Evolutionary conservation across 2,888 invertebrate genomes (phyloP).

Genomic region (Aphodius granarius): DNA sequence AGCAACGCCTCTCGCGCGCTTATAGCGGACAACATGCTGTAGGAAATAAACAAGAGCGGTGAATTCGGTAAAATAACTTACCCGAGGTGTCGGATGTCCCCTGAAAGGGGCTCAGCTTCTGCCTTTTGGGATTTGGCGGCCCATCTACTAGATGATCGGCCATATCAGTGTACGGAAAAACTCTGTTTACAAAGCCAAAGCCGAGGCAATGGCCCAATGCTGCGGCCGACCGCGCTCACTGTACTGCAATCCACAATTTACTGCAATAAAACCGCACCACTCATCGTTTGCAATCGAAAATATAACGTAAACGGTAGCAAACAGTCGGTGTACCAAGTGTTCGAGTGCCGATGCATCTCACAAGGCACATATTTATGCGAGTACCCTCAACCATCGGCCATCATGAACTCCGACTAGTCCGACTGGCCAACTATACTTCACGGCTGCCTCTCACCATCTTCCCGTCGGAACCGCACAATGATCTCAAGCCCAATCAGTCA

Average conservation of each 20-base stretch:
- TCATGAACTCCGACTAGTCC: slow-evolving; percentile 73
- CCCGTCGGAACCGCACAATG: slow-evolving; percentile 72
- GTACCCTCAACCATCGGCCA: slow-evolving; percentile 72
- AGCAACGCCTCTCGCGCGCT: slow-evolving; percentile 51
- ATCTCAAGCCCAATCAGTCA: slow-evolving; percentile 68
- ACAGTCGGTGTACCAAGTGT: slow-evolving; percentile 69
- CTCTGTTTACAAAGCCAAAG: slow-evolving; percentile 58
- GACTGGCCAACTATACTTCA: slow-evolving; percentile 61
- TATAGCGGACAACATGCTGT: slow-evolving; percentile 37
- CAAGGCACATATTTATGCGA: slow-evolving; percentile 73
- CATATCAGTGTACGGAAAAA: slow-evolving; percentile 62
- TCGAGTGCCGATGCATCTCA: slow-evolving; percentile 71
- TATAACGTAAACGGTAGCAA: slow-evolving; percentile 53
- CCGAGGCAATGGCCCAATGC: slow-evolving; percentile 58
- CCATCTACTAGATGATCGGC: slow-evolving; percentile 94
- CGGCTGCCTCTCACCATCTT: slow-evolving; percentile 73
- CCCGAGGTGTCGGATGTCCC: slow-evolving; percentile 80
- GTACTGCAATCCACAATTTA: slow-evolving; percentile 53
- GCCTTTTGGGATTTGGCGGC: slow-evolving; percentile 92
- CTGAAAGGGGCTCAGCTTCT: slow-evolving; percentile 86
- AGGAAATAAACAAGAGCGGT: slow-evolving; percentile 31
- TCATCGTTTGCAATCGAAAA: slow-evolving; percentile 53
- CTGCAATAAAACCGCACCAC: slow-evolving; percentile 50
- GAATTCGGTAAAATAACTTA: slow-evolving; percentile 54
- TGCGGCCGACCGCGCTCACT: slow-evolving; percentile 51